Evolutionary conservation across 2,797 vertebrate genomes (phyloP).

Genomic region (Peromyscus nudipes): DNA sequence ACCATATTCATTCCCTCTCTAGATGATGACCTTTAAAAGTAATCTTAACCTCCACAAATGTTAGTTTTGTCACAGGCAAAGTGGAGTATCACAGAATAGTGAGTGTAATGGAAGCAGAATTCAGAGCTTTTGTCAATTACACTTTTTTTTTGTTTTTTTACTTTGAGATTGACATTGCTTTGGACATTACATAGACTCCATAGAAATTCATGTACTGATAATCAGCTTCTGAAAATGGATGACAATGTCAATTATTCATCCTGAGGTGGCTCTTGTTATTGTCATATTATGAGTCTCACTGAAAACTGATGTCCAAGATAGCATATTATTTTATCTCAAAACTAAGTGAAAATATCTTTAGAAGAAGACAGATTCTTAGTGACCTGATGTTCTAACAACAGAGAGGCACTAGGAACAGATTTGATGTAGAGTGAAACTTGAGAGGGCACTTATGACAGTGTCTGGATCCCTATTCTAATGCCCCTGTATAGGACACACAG

Average conservation of each 20-base stretch:
- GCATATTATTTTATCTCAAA: conserved; percentile 19
- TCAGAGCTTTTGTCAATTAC: not conserved
- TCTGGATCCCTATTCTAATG: not conserved
- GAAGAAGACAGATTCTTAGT: not conserved
- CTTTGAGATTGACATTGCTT: conserved; percentile 26
- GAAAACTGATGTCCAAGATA: not conserved
- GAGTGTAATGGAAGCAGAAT: not conserved
- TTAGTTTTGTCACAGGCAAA: not conserved
- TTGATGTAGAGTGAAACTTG: not conserved
- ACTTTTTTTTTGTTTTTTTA: conserved; percentile 21
- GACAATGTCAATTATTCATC: not conserved
- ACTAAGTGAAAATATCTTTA: not conserved
- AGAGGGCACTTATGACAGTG: rapidly evolving
- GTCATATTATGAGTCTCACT: conserved; percentile 13
- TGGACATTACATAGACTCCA: not conserved
- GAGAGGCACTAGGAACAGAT: not conserved
- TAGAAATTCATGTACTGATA: conserved; percentile 16
- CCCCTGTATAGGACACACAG: not conserved
- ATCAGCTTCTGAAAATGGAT: not conserved
- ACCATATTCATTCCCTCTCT: not conserved
- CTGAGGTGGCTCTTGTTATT: not conserved
- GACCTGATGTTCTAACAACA: not conserved
- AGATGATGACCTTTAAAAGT: not conserved
- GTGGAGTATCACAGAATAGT: not conserved
- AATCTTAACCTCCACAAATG: not conserved